Percentiles rank a stretch among this genome's conserved stretches.
Conservation (phyloP, 2,888 invertebrate species). For the Branchellion lobata region DNA sequence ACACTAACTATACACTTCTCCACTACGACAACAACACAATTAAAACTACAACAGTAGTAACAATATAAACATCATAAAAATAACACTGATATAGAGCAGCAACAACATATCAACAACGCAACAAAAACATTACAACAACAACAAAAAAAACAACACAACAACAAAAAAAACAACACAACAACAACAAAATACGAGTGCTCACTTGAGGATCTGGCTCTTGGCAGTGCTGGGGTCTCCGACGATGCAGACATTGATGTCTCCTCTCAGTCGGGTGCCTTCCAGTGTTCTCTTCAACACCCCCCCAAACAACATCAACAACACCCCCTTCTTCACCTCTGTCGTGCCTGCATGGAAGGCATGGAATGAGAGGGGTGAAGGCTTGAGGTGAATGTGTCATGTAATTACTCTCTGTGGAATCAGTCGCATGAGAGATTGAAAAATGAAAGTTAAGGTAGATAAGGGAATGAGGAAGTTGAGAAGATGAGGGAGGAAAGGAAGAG, state of each 20-base stretch:
- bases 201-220: conserved; percentile 93
- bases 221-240: conserved; percentile 99
- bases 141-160: too few species aligned
- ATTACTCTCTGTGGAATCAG: too few species aligned
- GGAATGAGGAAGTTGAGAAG: too few species aligned
- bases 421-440: too few species aligned
- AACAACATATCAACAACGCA: too few species aligned
- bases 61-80: background rate
- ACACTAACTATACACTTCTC: background rate
- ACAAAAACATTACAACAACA: too few species aligned
- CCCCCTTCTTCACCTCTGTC: conserved; percentile 85
- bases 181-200: conserved; percentile 62
- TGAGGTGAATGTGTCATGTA: too few species aligned
- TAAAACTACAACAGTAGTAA: too few species aligned
- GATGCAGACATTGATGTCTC: conserved; percentile 94
- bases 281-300: conserved; percentile 91
- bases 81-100: background rate
- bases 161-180: too few species aligned
- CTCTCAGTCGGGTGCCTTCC: conserved; percentile 86
- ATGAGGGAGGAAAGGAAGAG: too few species aligned
- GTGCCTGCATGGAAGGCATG: conserved; percentile 66
- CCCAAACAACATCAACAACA: conserved; percentile 91
- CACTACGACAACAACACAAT: background rate
- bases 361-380: too few species aligned
- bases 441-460: too few species aligned